Evolutionary conservation across 2,113 vertebrate species (phyloP), one percentile per base, ranked within the genome.

Genomic region (Apaloderma vittatum): DNA sequence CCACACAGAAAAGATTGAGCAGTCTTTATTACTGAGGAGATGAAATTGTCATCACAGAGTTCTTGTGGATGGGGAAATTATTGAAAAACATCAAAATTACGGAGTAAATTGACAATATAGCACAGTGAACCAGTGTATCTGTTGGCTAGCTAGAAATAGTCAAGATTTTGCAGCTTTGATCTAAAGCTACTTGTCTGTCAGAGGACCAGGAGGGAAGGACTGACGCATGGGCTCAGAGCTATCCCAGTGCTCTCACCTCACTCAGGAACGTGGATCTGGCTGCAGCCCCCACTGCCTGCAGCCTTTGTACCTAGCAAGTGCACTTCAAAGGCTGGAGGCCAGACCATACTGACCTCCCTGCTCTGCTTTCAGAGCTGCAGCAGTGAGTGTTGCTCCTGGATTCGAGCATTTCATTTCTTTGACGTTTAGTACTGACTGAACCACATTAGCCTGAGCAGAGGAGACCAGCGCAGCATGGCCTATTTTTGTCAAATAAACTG

Each of bases 211-310:
- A 63, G 16, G 37, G 29, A 78, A 55, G n/a, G 48, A 66, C 24
- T n/a, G 88, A 85, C 34, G 11, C 23, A 20, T 6, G 34, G 15
- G 17, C 71, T 68, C 32, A 68, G 92, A 63, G 49, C 37, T 63
- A 54, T 7, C 20, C 37, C 0, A 0, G 21, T 26, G n/a, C n/a
- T 68, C 66, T 68, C 49, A 45, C 12, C 16, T 89, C 30, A 32
- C 10, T 4, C 49, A 61, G 43, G 62, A 86, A 26, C 45, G 30
- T 34, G 10, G 21, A 22, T 7, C 37, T 29, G 27, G 11, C 36
- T 72, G 70, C 16, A 45, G 8, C 27, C 18, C 86, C 30, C 0
- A 1, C 59, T 74, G 65, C 34, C 55, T 45, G 30, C 18, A 54
- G n/a, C n/a, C 58, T 73, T 61, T 86, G 24, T 30, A 24, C 32